phyloP scores from a whole-genome alignment of 2,888 invertebrate species.

The Biston stratarius region DNA sequence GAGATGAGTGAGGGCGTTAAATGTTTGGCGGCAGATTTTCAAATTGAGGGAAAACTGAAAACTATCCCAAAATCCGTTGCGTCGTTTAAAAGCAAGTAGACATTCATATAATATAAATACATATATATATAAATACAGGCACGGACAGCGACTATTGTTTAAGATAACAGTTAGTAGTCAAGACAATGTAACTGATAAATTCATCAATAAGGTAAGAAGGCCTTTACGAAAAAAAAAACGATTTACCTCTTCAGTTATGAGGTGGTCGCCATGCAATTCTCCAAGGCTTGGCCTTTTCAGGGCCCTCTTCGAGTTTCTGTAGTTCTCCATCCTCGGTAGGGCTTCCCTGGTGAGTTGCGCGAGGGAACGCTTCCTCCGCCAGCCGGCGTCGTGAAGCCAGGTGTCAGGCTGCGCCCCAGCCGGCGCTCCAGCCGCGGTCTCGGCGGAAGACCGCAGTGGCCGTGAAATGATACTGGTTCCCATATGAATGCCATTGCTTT shows the following conservation, averaged over 20 bases:
- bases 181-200: no score
- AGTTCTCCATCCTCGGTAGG: conserved; percentile 93
- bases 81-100: no score
- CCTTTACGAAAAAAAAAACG: no score
- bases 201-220: no score
- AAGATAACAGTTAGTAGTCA: no score
- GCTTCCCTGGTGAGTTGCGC: conserved; percentile 92
- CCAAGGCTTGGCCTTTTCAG: conserved; percentile 94
- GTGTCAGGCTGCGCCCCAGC: conserved; percentile 64
- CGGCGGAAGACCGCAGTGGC: conserved; percentile 72
- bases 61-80: no score
- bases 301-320: conserved; percentile 91
- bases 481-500: conserved; percentile 80
- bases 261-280: conserved; percentile 90
- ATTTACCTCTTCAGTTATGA: conserved; percentile 76
- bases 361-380: conserved; percentile 85
- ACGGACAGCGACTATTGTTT: no score
- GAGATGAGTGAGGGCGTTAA: no score
- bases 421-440: conserved; percentile 56
- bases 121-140: no score
- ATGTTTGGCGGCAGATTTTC: no score
- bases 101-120: no score
- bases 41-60: no score
- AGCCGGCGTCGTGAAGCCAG: conserved; percentile 80
- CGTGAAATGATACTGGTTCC: conserved; percentile 78